These are phyloP conservation scores for Dasyprocta punctata DNA, from an alignment of 2,113 vertebrate species.

Conservation along the genomic window DNA sequence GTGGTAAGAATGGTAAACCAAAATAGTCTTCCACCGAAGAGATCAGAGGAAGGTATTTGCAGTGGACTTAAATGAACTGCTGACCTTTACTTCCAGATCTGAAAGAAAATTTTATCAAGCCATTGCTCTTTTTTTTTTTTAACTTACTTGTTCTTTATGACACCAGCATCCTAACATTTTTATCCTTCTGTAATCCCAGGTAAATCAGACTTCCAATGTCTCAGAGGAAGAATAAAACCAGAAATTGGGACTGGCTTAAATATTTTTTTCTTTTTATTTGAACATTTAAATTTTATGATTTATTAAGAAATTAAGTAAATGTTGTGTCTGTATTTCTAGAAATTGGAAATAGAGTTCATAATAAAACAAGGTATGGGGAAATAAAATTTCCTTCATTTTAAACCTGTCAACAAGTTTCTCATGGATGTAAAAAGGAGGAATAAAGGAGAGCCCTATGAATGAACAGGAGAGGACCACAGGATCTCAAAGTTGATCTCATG, in stretches of 20 bases:
- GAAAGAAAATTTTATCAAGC: slow-evolving; percentile 69
- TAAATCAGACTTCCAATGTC: slow-evolving; percentile 67
- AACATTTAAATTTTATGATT: slow-evolving; percentile 83
- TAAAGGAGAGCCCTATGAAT: not conserved
- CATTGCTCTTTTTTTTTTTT: slow-evolving; percentile 56
- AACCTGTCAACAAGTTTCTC: not conserved
- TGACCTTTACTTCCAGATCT: slow-evolving; percentile 54
- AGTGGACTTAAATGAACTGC: slow-evolving; percentile 10
- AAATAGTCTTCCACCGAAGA: slow-evolving; percentile 52
- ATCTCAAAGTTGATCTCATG: not conserved
- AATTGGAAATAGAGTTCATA: slow-evolving; percentile 27
- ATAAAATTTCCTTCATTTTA: slow-evolving; percentile 12
- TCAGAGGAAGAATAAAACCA: slow-evolving; percentile 76
- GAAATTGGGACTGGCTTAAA: slow-evolving; percentile 76
- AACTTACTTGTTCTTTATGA: slow-evolving; percentile 39
- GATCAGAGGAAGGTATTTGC: not conserved
- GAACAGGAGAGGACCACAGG: not conserved
- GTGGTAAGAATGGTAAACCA: slow-evolving; percentile 44
- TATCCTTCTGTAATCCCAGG: slow-evolving; percentile 56
- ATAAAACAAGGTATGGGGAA: slow-evolving; percentile 46
- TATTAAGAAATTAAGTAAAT: slow-evolving; percentile 80
- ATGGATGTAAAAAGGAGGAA: not conserved
- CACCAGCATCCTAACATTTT: slow-evolving; percentile 73
- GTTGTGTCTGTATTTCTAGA: slow-evolving; percentile 81
- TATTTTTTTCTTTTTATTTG: slow-evolving; percentile 81